Conservation (phyloP, 1,140 invertebrate genomes). For the Drusus annulatus region DNA sequence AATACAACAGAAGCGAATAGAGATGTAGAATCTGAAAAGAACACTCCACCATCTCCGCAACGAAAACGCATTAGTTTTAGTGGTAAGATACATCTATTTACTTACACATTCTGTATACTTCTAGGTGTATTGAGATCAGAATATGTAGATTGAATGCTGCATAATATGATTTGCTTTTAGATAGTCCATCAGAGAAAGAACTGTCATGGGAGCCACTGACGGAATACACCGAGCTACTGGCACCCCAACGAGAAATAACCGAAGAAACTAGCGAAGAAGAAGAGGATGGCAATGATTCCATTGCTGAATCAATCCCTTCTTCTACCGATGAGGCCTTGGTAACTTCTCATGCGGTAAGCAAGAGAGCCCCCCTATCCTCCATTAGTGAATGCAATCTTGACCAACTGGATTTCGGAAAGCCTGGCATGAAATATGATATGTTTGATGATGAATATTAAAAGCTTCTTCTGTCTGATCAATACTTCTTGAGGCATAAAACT, state of each 20-base stretch:
- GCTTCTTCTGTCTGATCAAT: background rate
- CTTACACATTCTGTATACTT: no score
- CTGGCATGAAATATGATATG: slow-evolving; percentile 38
- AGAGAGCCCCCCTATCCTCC: slow-evolving; percentile 63
- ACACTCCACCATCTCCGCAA: slow-evolving; percentile 48
- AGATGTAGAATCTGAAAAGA: slow-evolving; percentile 48
- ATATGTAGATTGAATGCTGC: no score
- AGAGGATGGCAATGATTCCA: slow-evolving; percentile 62
- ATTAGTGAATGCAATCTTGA: slow-evolving; percentile 65
- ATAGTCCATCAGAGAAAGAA: slow-evolving; percentile 67
- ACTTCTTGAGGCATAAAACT: no score
- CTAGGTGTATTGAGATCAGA: no score
- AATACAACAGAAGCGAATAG: slow-evolving; percentile 38
- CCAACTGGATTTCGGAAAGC: slow-evolving; percentile 58
- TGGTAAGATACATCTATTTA: slow-evolving; percentile 53
- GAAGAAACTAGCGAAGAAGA: slow-evolving; percentile 70
- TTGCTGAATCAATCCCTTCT: background rate
- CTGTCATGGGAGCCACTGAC: slow-evolving; percentile 69
- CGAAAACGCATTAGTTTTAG: slow-evolving; percentile 61
- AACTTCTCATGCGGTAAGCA: slow-evolving; percentile 63
- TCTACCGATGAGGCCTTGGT: slow-evolving; percentile 61
- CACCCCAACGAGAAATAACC: slow-evolving; percentile 70
- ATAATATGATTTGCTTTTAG: slow-evolving; percentile 55
- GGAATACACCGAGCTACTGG: slow-evolving; percentile 70
- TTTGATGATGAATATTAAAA: slow-evolving; percentile 52